Evolutionary conservation across 2,888 invertebrate species (phyloP).

Genomic region (Brachyptera putata): DNA sequence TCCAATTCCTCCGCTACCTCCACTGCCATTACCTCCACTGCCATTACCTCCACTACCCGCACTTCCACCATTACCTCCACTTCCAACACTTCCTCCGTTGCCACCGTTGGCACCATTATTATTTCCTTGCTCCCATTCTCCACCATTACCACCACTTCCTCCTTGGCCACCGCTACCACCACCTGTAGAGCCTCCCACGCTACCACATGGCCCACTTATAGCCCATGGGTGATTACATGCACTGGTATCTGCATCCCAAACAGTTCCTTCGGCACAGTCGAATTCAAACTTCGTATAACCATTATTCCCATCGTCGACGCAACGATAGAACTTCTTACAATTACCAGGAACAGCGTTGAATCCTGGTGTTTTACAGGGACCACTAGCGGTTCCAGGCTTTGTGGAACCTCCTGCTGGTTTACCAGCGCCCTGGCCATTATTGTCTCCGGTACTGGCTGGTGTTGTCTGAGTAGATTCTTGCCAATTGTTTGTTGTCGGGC

Average conservation of each 20-base stretch:
- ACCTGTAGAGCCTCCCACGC: conserved; percentile 31
- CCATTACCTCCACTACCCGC: conserved; percentile 2
- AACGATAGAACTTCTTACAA: conserved; percentile 64
- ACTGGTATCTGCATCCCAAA: conserved; percentile 65
- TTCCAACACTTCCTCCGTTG: conserved; percentile 26
- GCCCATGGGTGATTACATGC: conserved; percentile 70
- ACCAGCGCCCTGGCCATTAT: conserved; percentile 3
- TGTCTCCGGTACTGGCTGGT: background rate
- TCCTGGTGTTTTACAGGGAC: conserved; percentile 54
- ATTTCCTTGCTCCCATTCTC: conserved; percentile 26
- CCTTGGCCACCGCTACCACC: conserved; percentile 2
- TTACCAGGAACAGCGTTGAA: conserved; percentile 57
- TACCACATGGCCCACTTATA: conserved; percentile 41
- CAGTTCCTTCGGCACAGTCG: conserved; percentile 68
- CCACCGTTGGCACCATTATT: conserved; percentile 31
- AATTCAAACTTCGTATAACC: conserved; percentile 64
- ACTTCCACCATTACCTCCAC: conserved; percentile 31
- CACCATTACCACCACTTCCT: conserved; percentile 22
- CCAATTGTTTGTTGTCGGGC: background rate
- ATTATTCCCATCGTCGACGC: conserved; percentile 57
- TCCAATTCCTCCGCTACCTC: conserved; percentile 30
- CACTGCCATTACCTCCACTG: conserved; percentile 31
- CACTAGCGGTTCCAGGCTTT: background rate
- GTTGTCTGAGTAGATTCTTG: conserved; percentile 13
- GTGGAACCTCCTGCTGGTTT: background rate